Base-by-base conservation (phyloP, 2,888 invertebrate species). In the Microlaimidae sp. region DNA sequence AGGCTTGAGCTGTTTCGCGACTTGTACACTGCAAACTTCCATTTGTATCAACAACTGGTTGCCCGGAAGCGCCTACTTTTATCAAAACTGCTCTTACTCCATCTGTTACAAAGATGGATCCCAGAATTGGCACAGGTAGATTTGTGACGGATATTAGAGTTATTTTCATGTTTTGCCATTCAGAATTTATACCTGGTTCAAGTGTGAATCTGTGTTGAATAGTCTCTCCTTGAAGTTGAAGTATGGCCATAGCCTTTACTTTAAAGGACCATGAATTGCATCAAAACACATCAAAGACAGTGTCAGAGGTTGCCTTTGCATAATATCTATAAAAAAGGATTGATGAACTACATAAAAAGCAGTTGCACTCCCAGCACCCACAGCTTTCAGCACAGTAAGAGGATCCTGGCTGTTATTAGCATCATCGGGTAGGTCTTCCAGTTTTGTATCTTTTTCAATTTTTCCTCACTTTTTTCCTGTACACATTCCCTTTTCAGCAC, bases 101-200 rank as follows among this genome's bases (percentile, higher is more conserved):
- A 25, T 49, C 41, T 5, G 48, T 56, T n/a, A 55, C 10, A 27
- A 55, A 56, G 17, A 17, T 25, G n/a, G 17, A 13, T 24, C 26
- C 7, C 17, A 49, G 38, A 19, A 25, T 43, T 13, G 50, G 53
- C 23, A 24, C 23, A 3, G 56, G 46, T 2, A 43, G 38, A 1
- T 25, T 24, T 17, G 48, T 42, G 10, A 55, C 25, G 17, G 53
- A 13, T 5, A 55, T 25, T n/a, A 45, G 29, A 17, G 38, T 47
- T 1, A 49, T 23, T 17, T 45, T 21, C 1, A 40, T 40, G 40
- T 42, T 43, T 1, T 38, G 10, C 38, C 38, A 38, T 38, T 10
- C 38, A 13, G 10, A n/a, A 38, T n/a, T 38, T n/a, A 38, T 13
- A 38, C 38, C 38, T 38, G 38, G 38, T 38, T 38, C n/a, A 10